These are phyloP conservation scores for Theretra japonica DNA, from an alignment of 2,888 invertebrate genomes.

Conservation along the genomic window DNA sequence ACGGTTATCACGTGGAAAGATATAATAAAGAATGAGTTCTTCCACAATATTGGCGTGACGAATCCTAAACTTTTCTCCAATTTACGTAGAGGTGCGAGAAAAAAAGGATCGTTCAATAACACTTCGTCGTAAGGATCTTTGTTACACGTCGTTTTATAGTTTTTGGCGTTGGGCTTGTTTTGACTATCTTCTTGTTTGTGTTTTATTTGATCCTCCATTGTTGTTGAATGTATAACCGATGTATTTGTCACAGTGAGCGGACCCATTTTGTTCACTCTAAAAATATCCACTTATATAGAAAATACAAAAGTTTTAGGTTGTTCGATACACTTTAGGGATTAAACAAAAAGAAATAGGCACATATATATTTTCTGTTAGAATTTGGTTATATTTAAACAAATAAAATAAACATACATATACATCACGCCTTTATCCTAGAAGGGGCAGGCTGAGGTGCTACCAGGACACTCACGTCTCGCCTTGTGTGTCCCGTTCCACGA, in stretches of 20 bases:
- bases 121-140: conserved; percentile 53
- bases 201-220: conserved; percentile 39
- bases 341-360: too few species aligned
- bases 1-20: conserved; percentile 70
- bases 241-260: conserved; percentile 50
- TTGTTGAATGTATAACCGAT: conserved; percentile 25
- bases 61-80: conserved; percentile 78
- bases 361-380: too few species aligned
- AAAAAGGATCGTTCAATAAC: conserved; percentile 54
- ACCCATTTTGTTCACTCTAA: conserved; percentile 48
- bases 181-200: conserved; percentile 38
- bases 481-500: too few species aligned
- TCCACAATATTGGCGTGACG: conserved; percentile 87
- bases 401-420: too few species aligned
- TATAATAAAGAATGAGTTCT: conserved; percentile 83
- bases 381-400: too few species aligned
- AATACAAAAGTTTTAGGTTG: background rate
- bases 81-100: conserved; percentile 54
- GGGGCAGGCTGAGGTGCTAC: too few species aligned
- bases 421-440: too few species aligned
- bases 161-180: background rate
- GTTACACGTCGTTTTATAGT: background rate
- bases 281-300: background rate
- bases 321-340: too few species aligned
- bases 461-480: too few species aligned